Evolutionary conservation across 2,888 invertebrate species (phyloP), one percentile per base, ranked within the genome.

Genomic region (Tineola bisselliella): DNA sequence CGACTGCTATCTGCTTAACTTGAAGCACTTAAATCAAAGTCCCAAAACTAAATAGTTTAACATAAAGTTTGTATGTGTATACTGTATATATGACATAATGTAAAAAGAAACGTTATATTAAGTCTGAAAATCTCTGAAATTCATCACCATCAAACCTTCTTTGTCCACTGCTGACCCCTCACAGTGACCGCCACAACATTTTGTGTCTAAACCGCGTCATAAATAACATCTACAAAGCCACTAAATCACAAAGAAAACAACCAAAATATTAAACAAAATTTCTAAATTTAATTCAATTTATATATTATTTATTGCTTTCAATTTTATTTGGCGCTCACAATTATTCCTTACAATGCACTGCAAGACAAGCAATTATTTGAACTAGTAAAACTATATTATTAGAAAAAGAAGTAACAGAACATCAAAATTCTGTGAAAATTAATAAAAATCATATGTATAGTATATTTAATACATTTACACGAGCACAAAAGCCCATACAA

Each of bases 231-330:
- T 10, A 48, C 48, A 48, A 48, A 17, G 48, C 48, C 48, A 48
- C 48, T 48, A 48, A 48, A 48, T 48, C 48, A 48, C 48, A 48
- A 48, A 48, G 15, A 48, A 48, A 48, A 48, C 17, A 48, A 10
- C 10, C 48, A 48, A 48, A 48, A 48, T 48, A 48, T 43, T 48
- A 48, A 15, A 48, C 48, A 48, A 17, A 48, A 15, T 48, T 8
- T 48, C 17, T 13, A 48, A 48, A 48, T 5, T 3, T n/a, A 15
- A 17, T 48, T 48, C 8, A 48, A 48, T 48, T 15, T 17, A 17
- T n/a, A 5, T n/a, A n/a, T n/a, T n/a, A n/a, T n/a, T n/a, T n/a
- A n/a, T n/a, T n/a, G n/a, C n/a, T n/a, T n/a, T n/a, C n/a, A n/a
- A n/a, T n/a, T n/a, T n/a, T n/a, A n/a, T n/a, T n/a, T n/a, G n/a